These are phyloP conservation scores for Paedocypris sp. DNA, from an alignment of 2,113 vertebrate species.

Conservation along the genomic window DNA sequence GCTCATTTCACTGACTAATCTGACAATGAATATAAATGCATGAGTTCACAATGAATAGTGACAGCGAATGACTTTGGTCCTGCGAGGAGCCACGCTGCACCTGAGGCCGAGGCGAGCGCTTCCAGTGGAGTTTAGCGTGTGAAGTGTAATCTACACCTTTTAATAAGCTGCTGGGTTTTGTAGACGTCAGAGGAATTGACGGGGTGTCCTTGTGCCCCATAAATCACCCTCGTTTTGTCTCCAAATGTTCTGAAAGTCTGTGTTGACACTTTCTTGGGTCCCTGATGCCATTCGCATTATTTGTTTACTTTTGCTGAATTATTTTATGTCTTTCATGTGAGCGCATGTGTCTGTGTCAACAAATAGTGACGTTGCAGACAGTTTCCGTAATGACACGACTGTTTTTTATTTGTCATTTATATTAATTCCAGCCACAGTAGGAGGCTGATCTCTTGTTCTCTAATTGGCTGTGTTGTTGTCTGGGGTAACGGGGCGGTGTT, in stretches of 20 bases:
- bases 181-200: neutral
- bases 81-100: neutral
- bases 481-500: constrained; percentile 32
- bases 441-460: constrained; percentile 36
- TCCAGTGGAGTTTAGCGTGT: constrained; percentile 4
- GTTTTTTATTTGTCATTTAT: neutral
- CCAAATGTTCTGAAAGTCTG: neutral
- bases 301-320: neutral
- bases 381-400: neutral
- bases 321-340: too few species aligned
- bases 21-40: constrained; percentile 33
- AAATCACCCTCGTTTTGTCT: constrained; percentile 1
- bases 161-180: neutral
- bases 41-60: constrained; percentile 34
- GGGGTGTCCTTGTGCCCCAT: neutral
- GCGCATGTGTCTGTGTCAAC: neutral
- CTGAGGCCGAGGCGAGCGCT: constrained; percentile 4
- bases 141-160: constrained; percentile 12
- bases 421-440: constrained; percentile 18
- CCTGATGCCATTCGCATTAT: too few species aligned
- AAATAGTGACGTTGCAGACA: neutral
- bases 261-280: neutral
- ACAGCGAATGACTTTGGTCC: constrained; percentile 30
- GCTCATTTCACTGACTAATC: constrained; percentile 31
- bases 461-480: constrained; percentile 40